phyloP scores from a whole-genome alignment of 64 coral and sea anemone genomes.

The Stylophora pistillata region DNA sequence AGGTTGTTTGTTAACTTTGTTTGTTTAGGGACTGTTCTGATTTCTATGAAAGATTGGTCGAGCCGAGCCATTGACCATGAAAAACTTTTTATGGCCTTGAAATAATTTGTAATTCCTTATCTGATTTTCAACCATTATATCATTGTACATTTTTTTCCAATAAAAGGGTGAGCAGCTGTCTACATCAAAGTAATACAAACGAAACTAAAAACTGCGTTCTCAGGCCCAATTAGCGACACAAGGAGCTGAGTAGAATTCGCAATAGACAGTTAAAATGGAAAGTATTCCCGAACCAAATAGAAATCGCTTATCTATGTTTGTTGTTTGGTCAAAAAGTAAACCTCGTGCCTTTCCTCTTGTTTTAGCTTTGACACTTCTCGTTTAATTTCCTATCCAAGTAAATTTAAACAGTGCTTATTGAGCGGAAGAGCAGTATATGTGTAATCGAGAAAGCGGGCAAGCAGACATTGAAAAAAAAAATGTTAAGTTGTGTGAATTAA shows the following conservation, averaged over 20 bases:
- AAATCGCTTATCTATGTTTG: conserved; percentile 43
- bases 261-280: conserved; percentile 40
- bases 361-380: conserved; percentile 10
- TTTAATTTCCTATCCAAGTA: conserved; percentile 34
- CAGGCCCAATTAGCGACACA: not conserved
- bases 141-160: not conserved
- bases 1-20: conserved; percentile 17
- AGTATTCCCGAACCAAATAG: conserved; percentile 14
- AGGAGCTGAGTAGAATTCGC: not conserved
- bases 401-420: conserved; percentile 28
- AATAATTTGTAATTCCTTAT: not conserved
- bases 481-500: not conserved
- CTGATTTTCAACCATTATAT: not conserved
- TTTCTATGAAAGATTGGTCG: conserved; percentile 16
- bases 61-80: not conserved
- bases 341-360: not conserved
- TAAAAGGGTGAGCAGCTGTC: not conserved
- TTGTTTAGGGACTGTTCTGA: conserved; percentile 20
- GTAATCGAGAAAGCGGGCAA: not conserved
- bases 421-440: conserved; percentile 4
- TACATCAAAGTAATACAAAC: not conserved
- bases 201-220: not conserved
- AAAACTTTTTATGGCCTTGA: not conserved
- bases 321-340: conserved; percentile 7
- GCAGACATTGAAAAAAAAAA: not conserved